Base-by-base conservation (phyloP, 2,888 invertebrate species). In the Spialia ferax region DNA sequence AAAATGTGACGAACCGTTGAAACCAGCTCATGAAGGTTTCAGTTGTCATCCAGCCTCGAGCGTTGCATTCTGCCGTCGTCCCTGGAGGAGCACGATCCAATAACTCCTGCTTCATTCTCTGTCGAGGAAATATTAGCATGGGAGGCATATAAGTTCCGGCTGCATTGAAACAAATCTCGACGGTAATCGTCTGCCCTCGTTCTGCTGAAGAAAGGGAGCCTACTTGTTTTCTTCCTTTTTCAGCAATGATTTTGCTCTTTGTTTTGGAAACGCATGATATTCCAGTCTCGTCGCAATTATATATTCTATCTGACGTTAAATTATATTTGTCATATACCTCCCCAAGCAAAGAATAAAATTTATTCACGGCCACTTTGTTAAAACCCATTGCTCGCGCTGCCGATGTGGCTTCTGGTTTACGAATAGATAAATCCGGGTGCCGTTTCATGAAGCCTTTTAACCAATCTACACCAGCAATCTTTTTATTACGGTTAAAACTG, bases 121-220 rank as follows among this genome's bases (percentile, higher is more conserved):
- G 79, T 5, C 82, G 61, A 0, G 75, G 75, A 71, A 82, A 86
- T 63, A 86, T 79, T 18, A 85, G 70, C 11, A 78, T 64, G 10
- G 83, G 84, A 6, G 84, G 82, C 10, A 85, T 42, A 57, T 61
- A 75, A 50, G 74, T 57, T 4, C 82, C 82, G 52, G 73, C 70
- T 8, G 70, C 79, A 55, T 35, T 63, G 48, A 66, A 55, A 11
- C 52, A 63, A 55, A 15, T 32, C 6, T 68, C 59, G 8, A 70
- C 56, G n/a, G 70, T 72, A 6, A 62, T 77, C n/a, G n/a, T n/a
- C n/a, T n/a, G n/a, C n/a, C n/a, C n/a, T n/a, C n/a, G n/a, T n/a
- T n/a, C n/a, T n/a, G n/a, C n/a, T n/a, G n/a, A n/a, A n/a, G n/a
- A n/a, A n/a, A n/a, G n/a, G n/a, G n/a, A n/a, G n/a, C n/a, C n/a